Evolutionary conservation across 2,888 invertebrate genomes (phyloP), one percentile per base, ranked within the genome.

Genomic region (Tetragonisca angustula): DNA sequence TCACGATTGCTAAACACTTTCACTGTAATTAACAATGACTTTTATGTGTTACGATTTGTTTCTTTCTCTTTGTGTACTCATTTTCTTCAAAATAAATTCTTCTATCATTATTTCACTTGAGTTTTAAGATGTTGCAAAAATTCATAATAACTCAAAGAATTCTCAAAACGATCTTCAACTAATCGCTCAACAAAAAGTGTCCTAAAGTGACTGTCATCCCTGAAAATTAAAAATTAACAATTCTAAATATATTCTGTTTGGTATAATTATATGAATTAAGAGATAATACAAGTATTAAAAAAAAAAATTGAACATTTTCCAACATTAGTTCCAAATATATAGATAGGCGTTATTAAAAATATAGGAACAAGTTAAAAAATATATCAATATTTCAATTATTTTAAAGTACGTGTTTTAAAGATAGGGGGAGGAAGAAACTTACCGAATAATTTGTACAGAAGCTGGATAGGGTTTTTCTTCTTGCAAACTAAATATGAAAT

Each of bases 81-180:
- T 76, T 64, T 64, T 65, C 17, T 49, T 36, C 69, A n/a, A 69
- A 27, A 56, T 61, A 24, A 15, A 54, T 77, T 67, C 65, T 27
- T 61, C 73, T 67, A 68, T 83, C 77, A 90, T 86, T 97, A 98
- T 96, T 98, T 98, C 95, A 98, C 97, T 96, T 98, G 97, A 91
- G 96, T 96, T 95, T 98, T 97, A 91, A 98, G 96, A 95, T 99
- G 98, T 95, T 99, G 99, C 94, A 99, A 96, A 95, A 99, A 99
- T 96, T 99, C 99, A 95, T 98, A 98, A 95, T 99, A 99, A 89
- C 99, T 98, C 95, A 99, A 97, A 76, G 98, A 97, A 79, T 97
- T 97, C 94, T 99, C 99, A 86, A 98, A 97, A 92, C 99, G 96
- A 95, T 99, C 99, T 95, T 99, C 99, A 70, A 99, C 96, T 92